Conservation (phyloP, 2,888 invertebrate species). For the Thecophora atra region DNA sequence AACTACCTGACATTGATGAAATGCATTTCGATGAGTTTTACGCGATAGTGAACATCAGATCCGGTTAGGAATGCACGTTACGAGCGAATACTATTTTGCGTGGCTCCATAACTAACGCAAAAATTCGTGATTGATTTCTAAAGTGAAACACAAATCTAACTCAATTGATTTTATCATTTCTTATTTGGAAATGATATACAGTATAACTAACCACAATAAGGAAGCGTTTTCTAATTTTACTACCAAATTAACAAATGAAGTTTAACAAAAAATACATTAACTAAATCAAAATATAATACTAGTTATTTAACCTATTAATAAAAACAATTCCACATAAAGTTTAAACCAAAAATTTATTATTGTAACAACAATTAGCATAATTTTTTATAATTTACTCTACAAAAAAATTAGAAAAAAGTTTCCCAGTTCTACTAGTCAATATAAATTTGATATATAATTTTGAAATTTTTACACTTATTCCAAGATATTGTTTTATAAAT, state of each 20-base stretch:
- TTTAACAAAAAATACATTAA: neutral
- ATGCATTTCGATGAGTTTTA: neutral
- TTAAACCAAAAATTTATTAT: conserved; percentile 18
- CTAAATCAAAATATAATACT: neutral
- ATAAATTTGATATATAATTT: neutral
- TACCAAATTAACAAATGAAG: neutral
- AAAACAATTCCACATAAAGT: neutral
- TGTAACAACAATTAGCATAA: neutral
- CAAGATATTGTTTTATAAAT: neutral
- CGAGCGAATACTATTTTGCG: neutral
- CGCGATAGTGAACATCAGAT: neutral
- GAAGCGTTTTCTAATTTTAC: neutral
- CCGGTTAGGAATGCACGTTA: neutral
- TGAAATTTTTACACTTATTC: neutral
- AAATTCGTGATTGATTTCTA: neutral
- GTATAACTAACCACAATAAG: neutral
- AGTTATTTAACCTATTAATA: conserved; percentile 6
- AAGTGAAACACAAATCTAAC: neutral
- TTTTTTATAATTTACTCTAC: neutral
- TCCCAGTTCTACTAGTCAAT: conserved; percentile 6
- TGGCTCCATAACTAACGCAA: neutral
- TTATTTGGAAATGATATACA: neutral
- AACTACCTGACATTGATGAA: neutral
- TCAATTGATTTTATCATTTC: neutral
- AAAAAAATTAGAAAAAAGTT: neutral